Evolutionary conservation across 2,797 vertebrate species (phyloP).

Genomic region (Nannoperca australis): DNA sequence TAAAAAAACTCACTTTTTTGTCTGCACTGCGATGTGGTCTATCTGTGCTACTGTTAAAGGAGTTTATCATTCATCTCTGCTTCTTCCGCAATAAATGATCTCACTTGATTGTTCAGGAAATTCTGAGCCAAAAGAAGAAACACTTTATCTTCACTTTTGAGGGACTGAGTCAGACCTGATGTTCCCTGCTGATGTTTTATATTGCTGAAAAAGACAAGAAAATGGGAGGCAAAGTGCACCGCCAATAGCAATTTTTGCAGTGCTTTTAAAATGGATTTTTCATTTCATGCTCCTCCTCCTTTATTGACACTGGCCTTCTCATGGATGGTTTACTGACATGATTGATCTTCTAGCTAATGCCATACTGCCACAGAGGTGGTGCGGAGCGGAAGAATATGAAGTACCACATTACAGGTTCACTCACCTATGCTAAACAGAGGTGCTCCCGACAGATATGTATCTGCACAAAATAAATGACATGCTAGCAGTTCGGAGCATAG

Average conservation of each 20-base stretch:
- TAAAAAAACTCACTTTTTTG: neutral
- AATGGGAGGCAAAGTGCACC: conserved; percentile 5
- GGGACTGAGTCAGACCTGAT: neutral
- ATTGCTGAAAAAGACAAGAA: conserved; percentile 3
- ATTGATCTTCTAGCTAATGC: conserved; percentile 64
- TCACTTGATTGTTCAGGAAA: neutral
- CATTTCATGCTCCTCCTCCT: conserved; percentile 58
- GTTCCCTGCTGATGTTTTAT: neutral
- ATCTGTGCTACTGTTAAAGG: neutral
- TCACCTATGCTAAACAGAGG: conserved; percentile 60
- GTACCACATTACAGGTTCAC: conserved; percentile 61
- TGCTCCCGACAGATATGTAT: conserved; percentile 52
- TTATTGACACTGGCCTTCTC: conserved; percentile 50
- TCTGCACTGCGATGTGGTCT: neutral
- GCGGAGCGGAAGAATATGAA: conserved; percentile 52
- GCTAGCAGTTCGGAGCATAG: conserved; percentile 18
- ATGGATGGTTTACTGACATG: conserved; percentile 51
- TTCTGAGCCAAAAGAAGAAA: neutral
- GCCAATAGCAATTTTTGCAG: neutral
- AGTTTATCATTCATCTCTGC: neutral
- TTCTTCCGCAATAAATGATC: neutral
- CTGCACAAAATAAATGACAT: conserved; percentile 62
- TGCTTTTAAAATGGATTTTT: conserved; percentile 42
- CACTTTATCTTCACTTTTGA: neutral
- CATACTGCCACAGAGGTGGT: conserved; percentile 31